Percentiles rank a stretch among this genome's conserved stretches.
Conservation (phyloP, 1,140 invertebrate genomes). For the Sycophila sp. region DNA sequence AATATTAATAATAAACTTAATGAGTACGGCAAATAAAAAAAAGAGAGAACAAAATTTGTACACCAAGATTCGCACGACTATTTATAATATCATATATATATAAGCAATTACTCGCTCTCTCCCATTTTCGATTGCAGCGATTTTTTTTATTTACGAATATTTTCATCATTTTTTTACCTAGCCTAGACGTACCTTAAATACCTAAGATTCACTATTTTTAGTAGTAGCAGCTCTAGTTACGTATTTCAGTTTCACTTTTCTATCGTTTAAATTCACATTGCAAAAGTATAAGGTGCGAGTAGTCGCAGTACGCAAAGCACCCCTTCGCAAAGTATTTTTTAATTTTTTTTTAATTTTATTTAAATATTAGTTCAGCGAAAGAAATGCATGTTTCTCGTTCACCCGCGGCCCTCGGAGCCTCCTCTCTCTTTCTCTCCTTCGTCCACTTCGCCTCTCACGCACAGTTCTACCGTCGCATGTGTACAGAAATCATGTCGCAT, state of each 20-base stretch:
- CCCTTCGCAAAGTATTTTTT: background rate
- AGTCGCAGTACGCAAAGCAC: slow-evolving; percentile 26
- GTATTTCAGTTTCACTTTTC: slow-evolving; percentile 49
- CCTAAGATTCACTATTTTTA: slow-evolving; percentile 39
- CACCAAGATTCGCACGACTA: slow-evolving; percentile 36
- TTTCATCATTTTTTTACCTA: slow-evolving; percentile 13
- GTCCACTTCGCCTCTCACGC: slow-evolving; percentile 16
- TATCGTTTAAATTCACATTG: slow-evolving; percentile 14
- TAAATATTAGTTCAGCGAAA: too few species aligned
- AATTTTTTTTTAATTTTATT: background rate
- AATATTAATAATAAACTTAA: slow-evolving; percentile 33
- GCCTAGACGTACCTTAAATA: slow-evolving; percentile 33
- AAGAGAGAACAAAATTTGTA: slow-evolving; percentile 36
- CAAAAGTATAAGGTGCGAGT: slow-evolving; percentile 8
- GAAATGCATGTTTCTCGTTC: slow-evolving; percentile 19
- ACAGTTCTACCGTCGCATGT: background rate
- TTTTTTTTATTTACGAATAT: slow-evolving; percentile 23
- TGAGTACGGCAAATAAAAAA: slow-evolving; percentile 24
- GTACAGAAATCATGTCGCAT: slow-evolving; percentile 2
- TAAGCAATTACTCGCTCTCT: slow-evolving; percentile 28
- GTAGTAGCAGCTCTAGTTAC: slow-evolving; percentile 50
- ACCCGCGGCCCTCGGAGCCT: background rate
- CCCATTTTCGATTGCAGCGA: slow-evolving; percentile 34
- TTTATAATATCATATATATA: slow-evolving; percentile 38
- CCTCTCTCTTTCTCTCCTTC: slow-evolving; percentile 21